Percentiles rank a stretch among this genome's conserved stretches.
Conservation (phyloP, 1,140 invertebrate species). For the Pseudomyrmex cubaensis region DNA sequence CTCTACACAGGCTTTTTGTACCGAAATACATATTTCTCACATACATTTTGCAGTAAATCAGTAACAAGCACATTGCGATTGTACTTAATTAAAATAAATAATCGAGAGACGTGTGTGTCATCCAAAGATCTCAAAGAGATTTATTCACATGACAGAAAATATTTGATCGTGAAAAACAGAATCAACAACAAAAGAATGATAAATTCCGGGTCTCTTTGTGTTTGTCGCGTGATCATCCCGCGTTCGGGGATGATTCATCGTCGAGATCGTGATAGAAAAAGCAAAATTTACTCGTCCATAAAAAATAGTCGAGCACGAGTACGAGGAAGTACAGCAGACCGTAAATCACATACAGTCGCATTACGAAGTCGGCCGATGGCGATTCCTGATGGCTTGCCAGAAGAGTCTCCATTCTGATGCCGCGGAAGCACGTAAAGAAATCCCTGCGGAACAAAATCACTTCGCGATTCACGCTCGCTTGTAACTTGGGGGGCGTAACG, state of each 20-base stretch:
- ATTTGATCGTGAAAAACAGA: neutral
- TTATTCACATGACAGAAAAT: constrained; percentile 9
- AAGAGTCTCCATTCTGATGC: constrained; percentile 38
- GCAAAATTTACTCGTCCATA: constrained; percentile 69
- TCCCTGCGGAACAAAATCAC: constrained; percentile 30
- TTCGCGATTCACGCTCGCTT: constrained; percentile 31
- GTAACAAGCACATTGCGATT: neutral
- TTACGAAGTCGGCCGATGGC: constrained; percentile 62
- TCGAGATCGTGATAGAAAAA: neutral
- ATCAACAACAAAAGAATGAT: neutral
- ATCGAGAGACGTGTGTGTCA: neutral
- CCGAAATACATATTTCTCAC: neutral
- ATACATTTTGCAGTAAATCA: constrained; percentile 1
- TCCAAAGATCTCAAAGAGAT: neutral
- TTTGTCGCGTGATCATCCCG: neutral
- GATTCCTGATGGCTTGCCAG: constrained; percentile 21
- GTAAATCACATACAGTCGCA: constrained; percentile 71
- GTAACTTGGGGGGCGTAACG: constrained; percentile 8
- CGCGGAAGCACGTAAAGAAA: constrained; percentile 44
- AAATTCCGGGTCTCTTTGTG: neutral
- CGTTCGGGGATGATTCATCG: neutral
- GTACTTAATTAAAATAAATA: neutral
- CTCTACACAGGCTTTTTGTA: neutral
- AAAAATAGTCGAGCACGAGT: constrained; percentile 75
- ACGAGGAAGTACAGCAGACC: constrained; percentile 66